Base-by-base conservation (phyloP, 2,888 invertebrate species). In the Eustalomyia histrio region DNA sequence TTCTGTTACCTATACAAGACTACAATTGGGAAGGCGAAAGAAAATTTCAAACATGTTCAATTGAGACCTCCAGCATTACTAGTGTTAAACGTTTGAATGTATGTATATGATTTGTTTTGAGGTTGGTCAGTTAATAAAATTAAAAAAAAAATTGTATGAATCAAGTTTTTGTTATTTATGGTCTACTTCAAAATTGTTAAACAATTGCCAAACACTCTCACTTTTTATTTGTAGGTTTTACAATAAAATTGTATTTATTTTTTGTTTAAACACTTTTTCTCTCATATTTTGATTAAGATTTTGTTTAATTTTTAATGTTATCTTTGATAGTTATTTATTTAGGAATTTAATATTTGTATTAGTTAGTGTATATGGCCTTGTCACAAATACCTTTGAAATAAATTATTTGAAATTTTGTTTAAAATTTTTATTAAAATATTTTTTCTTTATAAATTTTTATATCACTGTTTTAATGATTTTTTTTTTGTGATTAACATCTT, bases 201-300 rank as follows among this genome's bases (percentile, higher is more conserved):
- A 76, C 75, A 69, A 74, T 78, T 81, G 80, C 80, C 80, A 81
- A 80, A 81, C 76, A 81, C 80, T 81, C 80, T 81, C 80, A 81
- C 80, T 81, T 81, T 71, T 69, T 39, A 65, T 60, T 68, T 74
- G 57, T 53, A 35, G 39, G 21, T 68, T 68, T 33, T 57, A 60
- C 12, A 55, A 63, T 33, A 68, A 61, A 64, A 72, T 76, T 72
- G 12, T 55, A 10, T 58, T 33, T 53, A 57, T 53, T 53, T 72
- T 79, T 2, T 61, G 10, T 61, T 63, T 29, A 16, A 65, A 53
- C 12, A 1, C 17, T 33, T 10, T 52, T 57, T 29, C 16, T 58
- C 10, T 63, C 55, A 16, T 47, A n/a, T n/a, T 39, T 61, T 21
- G 61, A 29, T 69, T 24, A 33, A 63, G 29, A 29, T 50, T 29